Percentiles rank a stretch among this genome's conserved stretches.
Evolutionary conservation across 2,888 invertebrate species (phyloP).

Genomic region (Morpho achilles): DNA sequence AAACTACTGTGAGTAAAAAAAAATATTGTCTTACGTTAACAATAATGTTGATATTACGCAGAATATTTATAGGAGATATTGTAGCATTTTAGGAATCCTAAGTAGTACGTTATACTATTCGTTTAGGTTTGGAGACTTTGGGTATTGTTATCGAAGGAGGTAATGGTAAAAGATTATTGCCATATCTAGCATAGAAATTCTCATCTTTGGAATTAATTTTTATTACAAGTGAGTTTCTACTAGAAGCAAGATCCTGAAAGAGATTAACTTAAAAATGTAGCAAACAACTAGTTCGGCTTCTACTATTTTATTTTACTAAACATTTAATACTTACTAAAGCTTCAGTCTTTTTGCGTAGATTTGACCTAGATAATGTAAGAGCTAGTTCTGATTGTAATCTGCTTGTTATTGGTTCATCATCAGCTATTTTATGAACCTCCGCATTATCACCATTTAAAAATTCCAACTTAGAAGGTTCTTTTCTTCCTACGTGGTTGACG

Average conservation of each 20-base stretch:
- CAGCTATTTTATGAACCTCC: slow-evolving; percentile 54
- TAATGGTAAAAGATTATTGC: slow-evolving; percentile 69
- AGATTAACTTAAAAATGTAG: slow-evolving; percentile 31
- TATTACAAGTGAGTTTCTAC: slow-evolving; percentile 32
- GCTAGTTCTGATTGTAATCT: slow-evolving; percentile 86
- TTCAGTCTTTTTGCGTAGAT: slow-evolving; percentile 86
- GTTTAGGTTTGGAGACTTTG: slow-evolving; percentile 51
- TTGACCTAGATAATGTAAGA: slow-evolving; percentile 87
- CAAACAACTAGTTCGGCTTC: not conserved
- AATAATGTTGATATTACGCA: not conserved
- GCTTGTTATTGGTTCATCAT: slow-evolving; percentile 79
- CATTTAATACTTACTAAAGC: slow-evolving; percentile 69
- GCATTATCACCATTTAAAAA: slow-evolving; percentile 78
- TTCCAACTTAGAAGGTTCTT: slow-evolving; percentile 85
- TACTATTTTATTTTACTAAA: not conserved
- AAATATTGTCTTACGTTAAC: not conserved
- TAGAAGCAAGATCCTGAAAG: slow-evolving; percentile 55
- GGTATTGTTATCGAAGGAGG: slow-evolving; percentile 70
- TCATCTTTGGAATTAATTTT: slow-evolving; percentile 51
- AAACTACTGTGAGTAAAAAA: not conserved
- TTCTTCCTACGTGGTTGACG: slow-evolving; percentile 73
- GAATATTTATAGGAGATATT: not conserved
- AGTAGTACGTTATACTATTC: not conserved
- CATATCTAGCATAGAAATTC: slow-evolving; percentile 71
- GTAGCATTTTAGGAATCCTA: slow-evolving; percentile 1